A percentile compares a stretch with the other conserved stretches of the same genome.
Conservation (phyloP, 1,140 invertebrate genomes). For the Drosophila lini region DNA sequence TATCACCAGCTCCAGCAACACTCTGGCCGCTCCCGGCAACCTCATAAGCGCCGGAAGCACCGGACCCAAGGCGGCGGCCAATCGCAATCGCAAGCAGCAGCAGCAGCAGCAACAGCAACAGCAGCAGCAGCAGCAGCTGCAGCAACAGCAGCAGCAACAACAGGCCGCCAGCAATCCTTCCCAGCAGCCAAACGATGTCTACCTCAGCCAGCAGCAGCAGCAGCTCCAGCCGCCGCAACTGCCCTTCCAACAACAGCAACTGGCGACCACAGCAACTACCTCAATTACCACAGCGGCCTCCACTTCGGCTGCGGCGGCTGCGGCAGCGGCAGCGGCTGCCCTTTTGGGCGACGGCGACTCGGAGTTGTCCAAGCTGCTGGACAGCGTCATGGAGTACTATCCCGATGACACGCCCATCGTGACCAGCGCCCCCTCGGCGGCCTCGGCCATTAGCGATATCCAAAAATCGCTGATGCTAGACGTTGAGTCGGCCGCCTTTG, state of each 20-base stretch:
- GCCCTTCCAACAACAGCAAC: conserved; percentile 63
- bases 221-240: conserved; percentile 76
- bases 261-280: conserved; percentile 79
- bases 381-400: conserved; percentile 92
- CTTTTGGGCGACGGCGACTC: conserved; percentile 86
- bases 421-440: conserved; percentile 81
- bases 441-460: conserved; percentile 94
- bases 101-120: conserved; percentile 61
- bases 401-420: conserved; percentile 86
- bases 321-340: conserved; percentile 40
- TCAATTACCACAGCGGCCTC: conserved; percentile 75
- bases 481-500: conserved; percentile 88
- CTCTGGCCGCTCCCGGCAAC: conserved; percentile 67
- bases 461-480: conserved; percentile 94
- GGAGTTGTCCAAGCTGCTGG: conserved; percentile 91
- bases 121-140: conserved; percentile 50
- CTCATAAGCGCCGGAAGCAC: conserved; percentile 67
- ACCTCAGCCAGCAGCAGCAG: conserved; percentile 85
- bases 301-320: conserved; percentile 52
- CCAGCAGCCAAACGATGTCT: conserved; percentile 85
- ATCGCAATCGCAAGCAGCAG: conserved; percentile 76
- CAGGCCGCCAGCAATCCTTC: conserved; percentile 57
- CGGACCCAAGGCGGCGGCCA: conserved; percentile 66
- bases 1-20: conserved; percentile 86
- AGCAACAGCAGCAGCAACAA: conserved; percentile 62